Evolutionary conservation across 2,113 vertebrate genomes (phyloP), one percentile per base, ranked within the genome.

Genomic region (Trematomus loennbergii): DNA sequence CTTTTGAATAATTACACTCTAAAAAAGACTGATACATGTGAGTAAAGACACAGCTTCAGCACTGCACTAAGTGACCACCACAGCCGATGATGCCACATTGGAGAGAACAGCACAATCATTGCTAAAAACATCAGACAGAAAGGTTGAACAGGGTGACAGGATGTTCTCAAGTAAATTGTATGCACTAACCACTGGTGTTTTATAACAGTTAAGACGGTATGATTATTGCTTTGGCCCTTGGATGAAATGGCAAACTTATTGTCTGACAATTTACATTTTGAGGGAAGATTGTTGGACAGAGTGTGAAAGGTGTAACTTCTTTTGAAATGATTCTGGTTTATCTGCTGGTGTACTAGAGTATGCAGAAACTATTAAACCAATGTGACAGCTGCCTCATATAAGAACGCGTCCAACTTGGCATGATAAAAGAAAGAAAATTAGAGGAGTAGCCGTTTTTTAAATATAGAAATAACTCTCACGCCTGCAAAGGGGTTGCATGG

Each of bases 1-100:
- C 75, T 71, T 88, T 90, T 90, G 79, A 88, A 86, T 90, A 86
- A 81, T 81, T 85, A 57, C 54, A 58, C 63, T 29, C 10, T 25
- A 49, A 79, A 29, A 87, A 74, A 65, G 49, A 71, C 53, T 17
- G 9, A 67, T 72, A 33, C 43, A 36, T 63, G 11, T 25, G 52
- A 71, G 45, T 49, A 64, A 58, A 57, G n/a, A 58, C 70, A 16
- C 54, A 16, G 25, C 45, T 73, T 16, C 18, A 78, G 43, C 36
- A 46, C 18, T 29, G 48, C 36, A 53, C 12, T 66, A 20, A 52
- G 3, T 75, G 55, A 69, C 59, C 36, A 16, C 15, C 10, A 40
- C 9, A 48, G 63, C 40, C 5, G 25, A 29, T 12, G 5, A 29
- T 61, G 12, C 22, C 12, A 59, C 9, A 0, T 12, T 9, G 3